Percentiles rank a stretch among this genome's conserved stretches.
These are phyloP conservation scores for Anaspis maculata DNA, from an alignment of 2,888 invertebrate species.

Conservation along the genomic window DNA sequence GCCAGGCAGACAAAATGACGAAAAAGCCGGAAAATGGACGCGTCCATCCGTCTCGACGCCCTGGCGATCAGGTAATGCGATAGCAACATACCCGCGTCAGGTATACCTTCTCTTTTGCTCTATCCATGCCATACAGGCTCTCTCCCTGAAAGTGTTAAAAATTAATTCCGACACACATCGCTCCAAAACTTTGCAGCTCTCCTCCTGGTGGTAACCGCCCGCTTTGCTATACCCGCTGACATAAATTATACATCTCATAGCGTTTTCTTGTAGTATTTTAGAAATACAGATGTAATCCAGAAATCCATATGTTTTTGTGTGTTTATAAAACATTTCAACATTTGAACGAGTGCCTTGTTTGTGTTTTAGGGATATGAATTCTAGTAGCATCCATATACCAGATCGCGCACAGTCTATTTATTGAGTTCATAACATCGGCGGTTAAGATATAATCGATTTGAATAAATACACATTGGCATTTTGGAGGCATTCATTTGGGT, in stretches of 20 bases:
- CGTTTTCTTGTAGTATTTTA: too few relatives aligned
- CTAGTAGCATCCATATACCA: too few relatives aligned
- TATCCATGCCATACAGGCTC: too few relatives aligned
- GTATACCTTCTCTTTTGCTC: too few relatives aligned
- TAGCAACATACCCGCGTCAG: too few relatives aligned
- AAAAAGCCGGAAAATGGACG: neutral
- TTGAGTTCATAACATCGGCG: slow-evolving; percentile 36
- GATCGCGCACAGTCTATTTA: slow-evolving; percentile 36
- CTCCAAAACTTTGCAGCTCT: too few relatives aligned
- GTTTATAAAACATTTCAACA: slow-evolving; percentile 41
- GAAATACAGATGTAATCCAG: slow-evolving; percentile 38
- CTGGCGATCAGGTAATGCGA: too few relatives aligned
- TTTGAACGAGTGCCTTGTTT: slow-evolving; percentile 35
- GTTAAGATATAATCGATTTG: slow-evolving; percentile 37
- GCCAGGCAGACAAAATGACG: slow-evolving; percentile 5
- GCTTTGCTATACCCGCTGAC: too few relatives aligned
- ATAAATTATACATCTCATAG: slow-evolving; percentile 18
- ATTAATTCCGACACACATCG: too few relatives aligned
- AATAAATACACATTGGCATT: slow-evolving; percentile 33
- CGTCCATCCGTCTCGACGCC: too few relatives aligned
- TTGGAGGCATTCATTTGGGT: slow-evolving; percentile 19
- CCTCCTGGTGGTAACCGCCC: too few relatives aligned
- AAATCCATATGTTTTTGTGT: slow-evolving; percentile 39
- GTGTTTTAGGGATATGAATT: slow-evolving; percentile 40
- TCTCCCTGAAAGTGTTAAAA: too few relatives aligned